These are phyloP conservation scores for Orycteropus afer DNA, from an alignment of 2,113 vertebrate genomes.

Conservation along the genomic window DNA sequence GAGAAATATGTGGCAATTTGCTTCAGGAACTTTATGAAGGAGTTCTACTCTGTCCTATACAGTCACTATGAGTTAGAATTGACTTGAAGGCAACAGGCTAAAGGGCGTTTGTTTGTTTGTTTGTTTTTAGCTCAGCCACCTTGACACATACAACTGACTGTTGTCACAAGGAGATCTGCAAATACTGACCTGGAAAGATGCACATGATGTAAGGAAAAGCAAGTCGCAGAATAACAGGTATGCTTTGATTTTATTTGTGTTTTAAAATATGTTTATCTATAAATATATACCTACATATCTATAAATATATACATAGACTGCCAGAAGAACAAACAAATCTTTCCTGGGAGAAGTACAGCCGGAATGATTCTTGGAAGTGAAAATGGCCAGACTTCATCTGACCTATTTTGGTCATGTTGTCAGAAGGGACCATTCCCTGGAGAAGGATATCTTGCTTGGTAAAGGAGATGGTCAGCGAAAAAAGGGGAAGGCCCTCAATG, in stretches of 20 bases:
- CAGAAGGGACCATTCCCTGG: too few species aligned
- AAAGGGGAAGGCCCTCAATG: too few species aligned
- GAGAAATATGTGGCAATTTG: neutral
- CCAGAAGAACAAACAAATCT: too few species aligned
- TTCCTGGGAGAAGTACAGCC: too few species aligned
- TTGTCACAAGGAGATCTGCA: neutral
- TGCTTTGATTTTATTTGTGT: neutral
- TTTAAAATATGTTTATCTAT: neutral
- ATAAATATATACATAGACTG: neutral
- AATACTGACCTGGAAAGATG: neutral
- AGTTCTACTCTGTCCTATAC: neutral
- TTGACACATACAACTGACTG: neutral
- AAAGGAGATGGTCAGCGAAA: too few species aligned
- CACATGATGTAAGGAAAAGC: neutral
- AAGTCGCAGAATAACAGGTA: neutral
- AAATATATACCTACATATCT: neutral
- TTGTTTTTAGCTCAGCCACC: neutral
- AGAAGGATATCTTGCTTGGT: too few species aligned
- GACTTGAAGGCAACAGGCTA: neutral
- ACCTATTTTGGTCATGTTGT: too few species aligned
- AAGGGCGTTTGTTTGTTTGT: neutral
- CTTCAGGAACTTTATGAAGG: neutral
- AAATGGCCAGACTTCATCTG: too few species aligned
- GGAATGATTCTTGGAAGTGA: too few species aligned
- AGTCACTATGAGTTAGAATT: neutral